These are phyloP conservation scores for Malurus alboscapulatus DNA, from an alignment of 2,113 vertebrate genomes.

Conservation along the genomic window DNA sequence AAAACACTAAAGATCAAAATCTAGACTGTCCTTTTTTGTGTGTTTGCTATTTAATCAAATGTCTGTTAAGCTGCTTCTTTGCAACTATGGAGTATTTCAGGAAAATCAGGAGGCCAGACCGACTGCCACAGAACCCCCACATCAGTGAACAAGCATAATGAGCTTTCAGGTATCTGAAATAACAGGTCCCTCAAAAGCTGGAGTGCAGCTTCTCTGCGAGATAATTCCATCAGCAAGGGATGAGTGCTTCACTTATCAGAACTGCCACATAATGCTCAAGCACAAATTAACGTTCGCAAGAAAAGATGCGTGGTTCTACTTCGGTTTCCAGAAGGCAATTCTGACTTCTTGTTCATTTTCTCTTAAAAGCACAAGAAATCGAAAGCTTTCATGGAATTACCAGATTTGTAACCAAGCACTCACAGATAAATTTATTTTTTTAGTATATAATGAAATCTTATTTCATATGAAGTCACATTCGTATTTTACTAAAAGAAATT, in stretches of 20 bases:
- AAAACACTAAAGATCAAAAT: background rate
- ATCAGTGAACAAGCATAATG: background rate
- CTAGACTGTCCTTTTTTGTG: background rate
- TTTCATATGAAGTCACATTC: background rate
- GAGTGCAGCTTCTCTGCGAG: background rate
- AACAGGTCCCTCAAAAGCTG: background rate
- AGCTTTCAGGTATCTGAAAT: constrained; percentile 21
- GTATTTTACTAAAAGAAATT: background rate
- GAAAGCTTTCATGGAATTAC: background rate
- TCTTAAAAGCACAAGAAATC: background rate
- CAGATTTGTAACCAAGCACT: background rate
- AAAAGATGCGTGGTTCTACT: background rate
- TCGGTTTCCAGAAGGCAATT: background rate
- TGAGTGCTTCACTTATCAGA: background rate
- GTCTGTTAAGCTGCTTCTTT: background rate
- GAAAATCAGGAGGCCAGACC: constrained; percentile 13
- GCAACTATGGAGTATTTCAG: background rate
- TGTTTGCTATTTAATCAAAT: background rate
- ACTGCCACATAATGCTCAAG: background rate
- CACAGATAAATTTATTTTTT: background rate
- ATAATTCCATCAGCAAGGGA: constrained; percentile 10
- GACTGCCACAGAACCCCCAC: background rate
- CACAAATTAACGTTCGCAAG: background rate
- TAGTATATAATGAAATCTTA: background rate
- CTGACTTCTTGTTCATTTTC: background rate